A percentile compares a stretch with the other conserved stretches of the same genome.
Evolutionary conservation across 30 jellyfish, hydroid and myxozoan species (phyloP).

Genomic region (Cassiopea andromeda): DNA sequence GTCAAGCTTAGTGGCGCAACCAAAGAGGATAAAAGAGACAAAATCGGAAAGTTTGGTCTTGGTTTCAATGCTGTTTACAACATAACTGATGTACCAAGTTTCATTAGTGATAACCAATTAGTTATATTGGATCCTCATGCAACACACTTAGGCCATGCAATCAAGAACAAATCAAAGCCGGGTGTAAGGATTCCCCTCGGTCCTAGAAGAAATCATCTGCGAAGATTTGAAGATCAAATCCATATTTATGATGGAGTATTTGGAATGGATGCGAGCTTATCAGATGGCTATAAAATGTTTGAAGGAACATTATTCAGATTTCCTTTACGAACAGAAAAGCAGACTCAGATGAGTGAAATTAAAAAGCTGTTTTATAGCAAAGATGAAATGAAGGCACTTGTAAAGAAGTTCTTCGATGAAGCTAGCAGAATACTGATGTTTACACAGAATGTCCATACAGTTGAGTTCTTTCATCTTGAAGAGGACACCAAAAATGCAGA

Average conservation of each 20-base stretch:
- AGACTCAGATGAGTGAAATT: slow-evolving; percentile 65
- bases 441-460: slow-evolving; percentile 62
- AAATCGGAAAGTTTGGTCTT: slow-evolving; percentile 88
- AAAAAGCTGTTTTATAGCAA: slow-evolving; percentile 44
- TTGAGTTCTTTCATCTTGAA: slow-evolving; percentile 36
- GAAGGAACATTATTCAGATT: slow-evolving; percentile 79
- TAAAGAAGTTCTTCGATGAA: slow-evolving; percentile 33
- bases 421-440: slow-evolving; percentile 60
- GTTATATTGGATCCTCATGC: slow-evolving; percentile 87
- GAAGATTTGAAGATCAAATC: slow-evolving; percentile 58
- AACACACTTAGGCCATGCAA: slow-evolving; percentile 72
- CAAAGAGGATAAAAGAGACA: slow-evolving; percentile 70
- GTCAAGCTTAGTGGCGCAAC: slow-evolving; percentile 86
- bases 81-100: slow-evolving; percentile 84
- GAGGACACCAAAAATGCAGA: slow-evolving; percentile 20
- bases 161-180: slow-evolving; percentile 66
- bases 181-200: slow-evolving; percentile 68
- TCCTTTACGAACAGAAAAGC: slow-evolving; percentile 72
- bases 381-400: slow-evolving; percentile 58
- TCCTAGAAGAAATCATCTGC: slow-evolving; percentile 16
- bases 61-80: slow-evolving; percentile 90
- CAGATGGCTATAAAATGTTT: not conserved
- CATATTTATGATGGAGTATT: slow-evolving; percentile 65
- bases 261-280: slow-evolving; percentile 65
- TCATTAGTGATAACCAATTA: slow-evolving; percentile 70